Evolutionary conservation across 2,888 invertebrate genomes (phyloP), one percentile per base, ranked within the genome.

Genomic region (Zaprionus lineosus): DNA sequence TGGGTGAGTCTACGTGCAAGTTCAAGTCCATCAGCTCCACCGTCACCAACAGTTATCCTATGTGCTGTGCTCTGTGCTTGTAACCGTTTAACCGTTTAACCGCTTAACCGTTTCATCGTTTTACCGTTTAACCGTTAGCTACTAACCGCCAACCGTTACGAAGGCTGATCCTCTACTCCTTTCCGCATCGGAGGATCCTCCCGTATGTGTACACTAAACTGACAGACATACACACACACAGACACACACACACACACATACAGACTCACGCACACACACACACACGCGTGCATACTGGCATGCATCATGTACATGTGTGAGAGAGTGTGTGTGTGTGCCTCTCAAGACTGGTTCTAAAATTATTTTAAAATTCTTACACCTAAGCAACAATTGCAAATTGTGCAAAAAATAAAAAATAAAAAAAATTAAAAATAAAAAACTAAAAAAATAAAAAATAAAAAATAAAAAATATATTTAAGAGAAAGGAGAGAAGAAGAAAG

Each of bases 1-100:
- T 87, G 91, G 91, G 92, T 92, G 89, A 91, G 91, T 91, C 51
- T 36, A 51, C 46, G 59, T 62, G 59, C 62, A 58, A 39, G 46
- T 47, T 24, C 46, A 59, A 41, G 65, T 66, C 24, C 44, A 46
- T 21, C 67, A 53, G 7, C 14, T n/a, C 21, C 46, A 18, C 31
- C 29, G 28, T 40, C 44, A 40, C 18, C 41, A 53, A 41, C 61
- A 48, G 50, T 28, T 12, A 41, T 9, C 29, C 53, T 53, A 9
- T 58, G 59, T 67, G 46, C 52, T 56, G 67, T 61, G 53, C 53
- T 55, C 65, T 69, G 55, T 61, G 60, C n/a, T 55, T 61, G 64
- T 50, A 44, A n/a, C n/a, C n/a, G n/a, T n/a, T n/a, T n/a, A n/a
- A n/a, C n/a, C n/a, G n/a, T n/a, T n/a, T n/a, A n/a, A n/a, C n/a